Percentiles rank a stretch among this genome's conserved stretches.
These are phyloP conservation scores for Lota lota DNA, from an alignment of 2,113 vertebrate species.

Conservation along the genomic window DNA sequence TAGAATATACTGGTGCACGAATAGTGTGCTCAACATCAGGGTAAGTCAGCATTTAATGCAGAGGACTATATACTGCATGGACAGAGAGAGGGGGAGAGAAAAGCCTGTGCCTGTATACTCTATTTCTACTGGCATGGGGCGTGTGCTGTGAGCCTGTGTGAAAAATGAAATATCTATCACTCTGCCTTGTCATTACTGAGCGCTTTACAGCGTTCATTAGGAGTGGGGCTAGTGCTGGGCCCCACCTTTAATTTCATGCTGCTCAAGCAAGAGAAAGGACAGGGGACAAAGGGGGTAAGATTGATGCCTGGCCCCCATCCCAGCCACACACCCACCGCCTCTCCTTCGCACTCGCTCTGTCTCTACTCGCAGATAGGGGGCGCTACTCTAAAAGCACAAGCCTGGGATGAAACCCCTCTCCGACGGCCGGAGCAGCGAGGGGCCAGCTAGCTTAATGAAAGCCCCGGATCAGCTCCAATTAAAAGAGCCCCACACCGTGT, in stretches of 20 bases:
- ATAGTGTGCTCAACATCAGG: too few species aligned
- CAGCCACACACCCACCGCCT: too few species aligned
- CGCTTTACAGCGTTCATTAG: conserved; percentile 69
- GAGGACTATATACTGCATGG: background rate
- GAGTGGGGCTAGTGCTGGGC: conserved; percentile 51
- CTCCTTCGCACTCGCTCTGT: conserved; percentile 10
- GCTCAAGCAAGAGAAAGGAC: conserved; percentile 68
- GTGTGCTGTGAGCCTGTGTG: conserved; percentile 35
- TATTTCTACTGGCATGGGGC: background rate
- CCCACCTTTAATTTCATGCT: conserved; percentile 77
- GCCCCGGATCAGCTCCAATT: conserved; percentile 75
- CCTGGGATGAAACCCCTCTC: background rate
- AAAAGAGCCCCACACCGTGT: conserved; percentile 72
- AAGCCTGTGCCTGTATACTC: conserved; percentile 5
- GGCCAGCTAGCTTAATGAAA: conserved; percentile 66
- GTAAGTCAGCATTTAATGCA: too few species aligned
- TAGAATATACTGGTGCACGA: too few species aligned
- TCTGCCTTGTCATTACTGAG: conserved; percentile 60
- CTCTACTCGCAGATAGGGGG: conserved; percentile 49
- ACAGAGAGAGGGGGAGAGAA: too few species aligned
- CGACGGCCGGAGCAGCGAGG: conserved; percentile 6
- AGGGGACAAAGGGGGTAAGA: conserved; percentile 68
- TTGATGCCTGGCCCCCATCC: conserved; percentile 53
- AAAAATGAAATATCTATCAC: conserved; percentile 67
- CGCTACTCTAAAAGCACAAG: conserved; percentile 15